These are phyloP conservation scores for Apotomis capreana DNA, from an alignment of 2,888 invertebrate species.

Conservation along the genomic window DNA sequence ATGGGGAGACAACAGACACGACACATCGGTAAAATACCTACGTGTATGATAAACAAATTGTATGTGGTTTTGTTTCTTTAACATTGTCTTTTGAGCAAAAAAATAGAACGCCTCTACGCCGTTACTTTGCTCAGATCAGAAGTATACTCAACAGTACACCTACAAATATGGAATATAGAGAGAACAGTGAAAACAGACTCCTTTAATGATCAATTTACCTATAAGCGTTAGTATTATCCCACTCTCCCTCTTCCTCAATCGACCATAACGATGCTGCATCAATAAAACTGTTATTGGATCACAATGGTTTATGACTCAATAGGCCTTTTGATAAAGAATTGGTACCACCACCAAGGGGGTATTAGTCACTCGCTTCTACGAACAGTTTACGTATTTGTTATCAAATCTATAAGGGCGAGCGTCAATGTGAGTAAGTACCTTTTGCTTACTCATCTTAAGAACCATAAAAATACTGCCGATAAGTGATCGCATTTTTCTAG, in stretches of 20 bases:
- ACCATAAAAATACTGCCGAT: too few species aligned
- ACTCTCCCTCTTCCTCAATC: background rate
- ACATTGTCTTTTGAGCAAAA: too few species aligned
- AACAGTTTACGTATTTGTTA: constrained; percentile 10
- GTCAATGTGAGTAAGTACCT: background rate
- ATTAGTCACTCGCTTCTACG: constrained; percentile 30
- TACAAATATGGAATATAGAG: too few species aligned
- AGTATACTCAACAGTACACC: too few species aligned
- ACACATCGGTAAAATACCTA: constrained; percentile 9
- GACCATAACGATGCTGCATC: background rate
- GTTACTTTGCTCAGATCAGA: too few species aligned
- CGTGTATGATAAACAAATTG: too few species aligned
- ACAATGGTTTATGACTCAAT: constrained; percentile 35
- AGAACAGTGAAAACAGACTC: too few species aligned
- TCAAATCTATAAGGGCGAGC: background rate
- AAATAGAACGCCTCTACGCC: too few species aligned
- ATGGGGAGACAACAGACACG: constrained; percentile 32
- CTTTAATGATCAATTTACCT: too few species aligned
- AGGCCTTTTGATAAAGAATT: constrained; percentile 34
- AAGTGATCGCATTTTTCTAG: too few species aligned
- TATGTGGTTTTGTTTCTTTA: too few species aligned
- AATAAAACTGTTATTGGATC: constrained; percentile 33
- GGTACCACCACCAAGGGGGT: constrained; percentile 14
- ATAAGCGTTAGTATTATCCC: background rate
- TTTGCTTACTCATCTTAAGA: too few species aligned